These are phyloP conservation scores for Colletes collaris DNA, from an alignment of 2,888 invertebrate genomes.

Conservation along the genomic window DNA sequence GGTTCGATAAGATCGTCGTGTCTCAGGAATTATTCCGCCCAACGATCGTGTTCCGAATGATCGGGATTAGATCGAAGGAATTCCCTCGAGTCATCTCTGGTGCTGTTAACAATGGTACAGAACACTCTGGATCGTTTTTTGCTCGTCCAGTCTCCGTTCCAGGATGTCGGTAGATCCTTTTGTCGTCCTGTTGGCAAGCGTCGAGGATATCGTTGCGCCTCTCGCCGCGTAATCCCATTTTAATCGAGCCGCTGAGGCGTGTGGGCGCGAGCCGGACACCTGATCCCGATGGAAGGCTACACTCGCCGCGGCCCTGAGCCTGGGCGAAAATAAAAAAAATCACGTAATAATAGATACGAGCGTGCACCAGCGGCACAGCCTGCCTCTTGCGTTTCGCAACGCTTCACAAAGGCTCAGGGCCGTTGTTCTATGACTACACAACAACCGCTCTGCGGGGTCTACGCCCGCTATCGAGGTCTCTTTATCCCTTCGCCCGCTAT, in stretches of 20 bases:
- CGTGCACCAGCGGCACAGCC: slow-evolving; percentile 50
- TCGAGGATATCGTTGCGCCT: slow-evolving; percentile 9
- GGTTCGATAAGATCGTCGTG: no score
- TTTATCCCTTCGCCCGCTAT: slow-evolving; percentile 44
- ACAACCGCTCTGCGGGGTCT: slow-evolving; percentile 63
- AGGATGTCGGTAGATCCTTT: slow-evolving; percentile 5
- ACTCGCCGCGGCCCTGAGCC: slow-evolving; percentile 58
- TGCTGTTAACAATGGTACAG: no score
- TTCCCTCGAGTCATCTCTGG: no score
- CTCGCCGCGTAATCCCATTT: slow-evolving; percentile 58
- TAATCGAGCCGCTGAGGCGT: slow-evolving; percentile 47
- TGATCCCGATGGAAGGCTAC: slow-evolving; percentile 66
- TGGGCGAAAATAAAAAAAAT: slow-evolving; percentile 32
- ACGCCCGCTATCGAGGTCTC: slow-evolving; percentile 70
- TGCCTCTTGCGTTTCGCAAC: slow-evolving; percentile 66
- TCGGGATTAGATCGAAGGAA: no score
- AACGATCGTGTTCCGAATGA: no score
- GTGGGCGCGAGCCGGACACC: slow-evolving; percentile 59
- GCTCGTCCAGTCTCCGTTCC: slow-evolving; percentile 12
- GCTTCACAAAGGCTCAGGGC: slow-evolving; percentile 70
- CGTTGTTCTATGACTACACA: slow-evolving; percentile 62
- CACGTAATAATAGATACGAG: slow-evolving; percentile 69
- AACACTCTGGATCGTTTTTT: no score
- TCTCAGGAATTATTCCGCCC: no score
- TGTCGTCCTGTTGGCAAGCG: not conserved